Evolutionary conservation across 2,888 invertebrate species (phyloP).

Genomic region (Arrhopalites spinosus): DNA sequence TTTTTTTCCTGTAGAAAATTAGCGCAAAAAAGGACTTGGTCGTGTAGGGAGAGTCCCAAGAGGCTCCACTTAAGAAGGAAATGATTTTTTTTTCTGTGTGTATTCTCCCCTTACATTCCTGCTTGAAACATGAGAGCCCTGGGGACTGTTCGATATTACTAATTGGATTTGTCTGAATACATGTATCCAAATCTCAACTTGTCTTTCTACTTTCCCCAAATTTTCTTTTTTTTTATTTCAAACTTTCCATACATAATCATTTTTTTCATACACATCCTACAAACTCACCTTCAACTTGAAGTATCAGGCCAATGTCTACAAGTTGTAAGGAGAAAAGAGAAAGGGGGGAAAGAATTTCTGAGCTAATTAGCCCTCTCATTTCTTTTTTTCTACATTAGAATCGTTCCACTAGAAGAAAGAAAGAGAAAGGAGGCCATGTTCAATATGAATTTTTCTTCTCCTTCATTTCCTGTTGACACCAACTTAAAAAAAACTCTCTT

Average conservation of each 20-base stretch:
- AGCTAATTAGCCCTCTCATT: too few relatives aligned
- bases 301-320: too few relatives aligned
- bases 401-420: too few relatives aligned
- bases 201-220: neutral
- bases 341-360: neutral
- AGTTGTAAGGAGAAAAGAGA: too few relatives aligned
- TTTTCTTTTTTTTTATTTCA: neutral
- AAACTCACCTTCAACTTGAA: neutral
- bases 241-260: neutral
- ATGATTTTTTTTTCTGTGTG: slow-evolving; percentile 25
- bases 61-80: slow-evolving; percentile 50
- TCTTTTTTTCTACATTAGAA: too few relatives aligned
- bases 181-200: slow-evolving; percentile 29
- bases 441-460: too few relatives aligned
- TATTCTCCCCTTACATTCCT: neutral
- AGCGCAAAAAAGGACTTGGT: slow-evolving; percentile 8
- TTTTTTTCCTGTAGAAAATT: slow-evolving; percentile 1
- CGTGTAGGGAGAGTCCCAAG: slow-evolving; percentile 29
- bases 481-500: neutral
- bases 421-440: too few relatives aligned
- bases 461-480: too few relatives aligned
- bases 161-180: slow-evolving; percentile 53
- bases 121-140: slow-evolving; percentile 33
- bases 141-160: slow-evolving; percentile 54
- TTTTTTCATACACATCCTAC: neutral